phyloP scores from a whole-genome alignment of 2,113 vertebrate genomes.

The Bothrops jararaca region DNA sequence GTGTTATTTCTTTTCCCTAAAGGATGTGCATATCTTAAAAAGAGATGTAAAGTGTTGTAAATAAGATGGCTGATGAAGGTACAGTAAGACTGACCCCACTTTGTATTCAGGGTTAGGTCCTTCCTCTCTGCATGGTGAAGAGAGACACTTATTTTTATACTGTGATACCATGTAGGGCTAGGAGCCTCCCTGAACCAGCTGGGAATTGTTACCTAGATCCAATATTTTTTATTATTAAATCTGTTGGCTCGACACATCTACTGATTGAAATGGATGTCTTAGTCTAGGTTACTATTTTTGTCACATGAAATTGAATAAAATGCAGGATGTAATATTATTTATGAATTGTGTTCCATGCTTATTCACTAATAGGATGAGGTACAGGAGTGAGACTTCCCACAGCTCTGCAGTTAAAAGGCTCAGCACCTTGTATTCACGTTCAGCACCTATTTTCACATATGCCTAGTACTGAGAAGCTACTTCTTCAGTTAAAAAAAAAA shows the following conservation, averaged over 20 bases:
- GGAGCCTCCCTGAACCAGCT: slow-evolving; percentile 67
- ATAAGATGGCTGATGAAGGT: slow-evolving; percentile 67
- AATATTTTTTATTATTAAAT: slow-evolving; percentile 79
- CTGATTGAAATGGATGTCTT: slow-evolving; percentile 80
- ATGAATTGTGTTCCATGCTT: slow-evolving; percentile 71
- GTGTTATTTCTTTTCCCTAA: slow-evolving; percentile 66
- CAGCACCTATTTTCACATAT: slow-evolving; percentile 31
- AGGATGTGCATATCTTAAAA: slow-evolving; percentile 65
- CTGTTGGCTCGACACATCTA: slow-evolving; percentile 77
- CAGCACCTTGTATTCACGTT: slow-evolving; percentile 30
- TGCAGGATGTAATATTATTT: slow-evolving; percentile 76
- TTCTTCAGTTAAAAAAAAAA: slow-evolving; percentile 44
- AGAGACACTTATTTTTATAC: slow-evolving; percentile 82
- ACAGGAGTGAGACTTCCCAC: slow-evolving; percentile 23
- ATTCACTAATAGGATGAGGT: slow-evolving; percentile 49
- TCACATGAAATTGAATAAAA: slow-evolving; percentile 81
- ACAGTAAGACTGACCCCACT: slow-evolving; percentile 60
- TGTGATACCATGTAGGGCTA: slow-evolving; percentile 68
- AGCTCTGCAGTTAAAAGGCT: slow-evolving; percentile 20
- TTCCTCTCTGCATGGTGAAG: slow-evolving; percentile 71
- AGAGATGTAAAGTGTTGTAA: slow-evolving; percentile 72
- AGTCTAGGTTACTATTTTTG: slow-evolving; percentile 81
- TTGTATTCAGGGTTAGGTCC: slow-evolving; percentile 65
- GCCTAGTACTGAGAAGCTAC: slow-evolving; percentile 30
- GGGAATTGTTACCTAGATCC: slow-evolving; percentile 72